Evolutionary conservation across 2,888 invertebrate genomes (phyloP).

Genomic region (Prenolepis imparis): DNA sequence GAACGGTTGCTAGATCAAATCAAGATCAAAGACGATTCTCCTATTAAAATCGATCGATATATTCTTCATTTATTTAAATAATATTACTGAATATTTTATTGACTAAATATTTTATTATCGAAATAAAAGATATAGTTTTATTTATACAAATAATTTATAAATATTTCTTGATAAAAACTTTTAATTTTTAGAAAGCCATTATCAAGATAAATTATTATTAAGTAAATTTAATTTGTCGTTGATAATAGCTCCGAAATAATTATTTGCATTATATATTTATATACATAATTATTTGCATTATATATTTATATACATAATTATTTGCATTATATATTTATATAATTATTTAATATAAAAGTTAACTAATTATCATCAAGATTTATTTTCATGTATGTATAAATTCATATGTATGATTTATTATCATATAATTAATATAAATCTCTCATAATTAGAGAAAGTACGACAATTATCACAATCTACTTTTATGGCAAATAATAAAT

Average conservation of each 20-base stretch:
- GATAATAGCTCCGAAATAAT: not conserved
- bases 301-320: not conserved
- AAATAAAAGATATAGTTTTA: not conserved
- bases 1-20: slow-evolving; percentile 35
- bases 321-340: too few species aligned
- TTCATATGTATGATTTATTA: not conserved
- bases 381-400: not conserved
- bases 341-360: not conserved
- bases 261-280: not conserved
- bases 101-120: not conserved
- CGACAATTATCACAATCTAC: not conserved
- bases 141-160: not conserved
- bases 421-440: not conserved
- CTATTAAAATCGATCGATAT: slow-evolving; percentile 7
- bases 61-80: not conserved
- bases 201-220: not conserved
- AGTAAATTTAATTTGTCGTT: not conserved
- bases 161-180: not conserved
- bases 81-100: not conserved
- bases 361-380: not conserved
- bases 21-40: slow-evolving; percentile 31
- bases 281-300: not conserved
- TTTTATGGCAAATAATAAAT: not conserved
- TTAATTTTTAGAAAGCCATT: not conserved
- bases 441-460: not conserved